Base-by-base conservation (phyloP, 2,888 invertebrate genomes). In the Sarcophaga carnaria region DNA sequence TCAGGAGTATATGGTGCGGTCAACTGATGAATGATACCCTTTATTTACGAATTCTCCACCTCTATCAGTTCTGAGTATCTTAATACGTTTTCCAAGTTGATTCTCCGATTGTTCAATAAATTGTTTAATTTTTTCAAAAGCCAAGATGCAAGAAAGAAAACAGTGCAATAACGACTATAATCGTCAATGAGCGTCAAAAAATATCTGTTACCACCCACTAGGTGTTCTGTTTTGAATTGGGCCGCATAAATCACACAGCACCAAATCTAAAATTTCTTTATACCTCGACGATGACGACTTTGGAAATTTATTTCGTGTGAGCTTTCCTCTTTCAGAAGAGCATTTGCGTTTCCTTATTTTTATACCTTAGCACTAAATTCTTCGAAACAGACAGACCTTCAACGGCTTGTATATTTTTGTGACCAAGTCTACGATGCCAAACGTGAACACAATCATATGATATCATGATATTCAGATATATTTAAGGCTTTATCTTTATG, bases 171-270 rank as follows among this genome's bases (percentile, higher is more conserved):
- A 1, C 83, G 54, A 66, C 86, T 83, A n/a, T 76, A 71, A 8
- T 86, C 82, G 60, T 85, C 82, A 70, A 85, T 81, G 11, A 81
- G n/a, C 11, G 77, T 85, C 17, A 78, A 17, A 59, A 81, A 77
- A 64, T 79, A 79, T 66, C 59, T 54, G 71, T 83, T 77, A 25
- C 63, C 54, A 25, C 49, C 22, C 22, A 22, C 22, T 8, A 17
- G 83, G 77, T 27, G 64, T 75, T 79, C 4, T 17, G 5, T 62
- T 77, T 22, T 70, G 75, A 69, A 75, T 83, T 3, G 79, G 74
- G 3, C 83, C 79, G 10, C 83, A 79, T 37, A 84, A 60, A 54
- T 80, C 77, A 5, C 66, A 60, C 63, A 81, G 74, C 0, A 77
- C 74, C 17, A 67, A 77, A 49, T 77, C 70, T 25, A 80, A 80